Percentiles rank a stretch among this genome's conserved stretches.
phyloP scores from a whole-genome alignment of 2,888 invertebrate species.

The Rotaria socialis region DNA sequence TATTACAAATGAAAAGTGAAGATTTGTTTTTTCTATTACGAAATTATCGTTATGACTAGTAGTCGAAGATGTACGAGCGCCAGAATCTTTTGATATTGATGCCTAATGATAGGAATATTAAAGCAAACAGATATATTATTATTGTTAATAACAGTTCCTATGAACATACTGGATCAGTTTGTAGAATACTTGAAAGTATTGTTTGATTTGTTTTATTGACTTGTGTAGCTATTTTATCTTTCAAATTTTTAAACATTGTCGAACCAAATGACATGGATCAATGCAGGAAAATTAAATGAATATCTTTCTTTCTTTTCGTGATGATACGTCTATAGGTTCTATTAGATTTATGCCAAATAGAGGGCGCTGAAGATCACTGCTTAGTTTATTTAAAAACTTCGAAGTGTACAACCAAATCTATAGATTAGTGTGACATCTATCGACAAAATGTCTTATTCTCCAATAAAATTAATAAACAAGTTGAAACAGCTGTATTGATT shows the following conservation, averaged over 20 bases:
- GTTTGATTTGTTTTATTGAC: constrained; percentile 12
- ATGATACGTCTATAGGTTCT: not conserved
- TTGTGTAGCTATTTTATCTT: constrained; percentile 22
- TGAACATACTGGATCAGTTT: not conserved
- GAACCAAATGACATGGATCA: not conserved
- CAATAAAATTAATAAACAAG: not conserved
- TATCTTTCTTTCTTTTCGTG: not conserved
- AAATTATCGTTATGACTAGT: not conserved
- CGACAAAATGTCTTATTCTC: not conserved
- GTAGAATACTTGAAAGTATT: not conserved
- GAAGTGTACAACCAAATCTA: not conserved
- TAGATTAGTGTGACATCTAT: not conserved
- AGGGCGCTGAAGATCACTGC: not conserved
- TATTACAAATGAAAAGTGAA: not conserved
- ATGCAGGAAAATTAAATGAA: not conserved
- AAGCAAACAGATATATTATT: not conserved
- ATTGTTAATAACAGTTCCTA: not conserved
- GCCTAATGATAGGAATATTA: not conserved
- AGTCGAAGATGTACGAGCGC: not conserved
- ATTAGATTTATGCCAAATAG: not conserved
- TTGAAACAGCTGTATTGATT: too few relatives aligned
- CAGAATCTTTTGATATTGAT: not conserved
- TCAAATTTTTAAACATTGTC: constrained; percentile 18
- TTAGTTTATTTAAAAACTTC: not conserved
- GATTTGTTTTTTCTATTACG: not conserved